Conservation (phyloP, 2,113 vertebrate species). For the Isurus oxyrinchus region DNA sequence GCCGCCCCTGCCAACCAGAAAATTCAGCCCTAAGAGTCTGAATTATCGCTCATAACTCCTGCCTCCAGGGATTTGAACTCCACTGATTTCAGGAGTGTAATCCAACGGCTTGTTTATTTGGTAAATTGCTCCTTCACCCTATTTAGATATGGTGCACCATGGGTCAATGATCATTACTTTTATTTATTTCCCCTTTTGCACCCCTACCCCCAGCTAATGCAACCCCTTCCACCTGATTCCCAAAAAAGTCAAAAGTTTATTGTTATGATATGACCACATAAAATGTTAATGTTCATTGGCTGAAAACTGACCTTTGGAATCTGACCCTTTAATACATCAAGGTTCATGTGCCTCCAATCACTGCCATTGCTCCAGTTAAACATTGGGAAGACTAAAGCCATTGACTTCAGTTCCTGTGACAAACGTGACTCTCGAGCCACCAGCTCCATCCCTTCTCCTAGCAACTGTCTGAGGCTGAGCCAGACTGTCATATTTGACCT, state of each 20-base stretch:
- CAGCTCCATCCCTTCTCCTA: not conserved
- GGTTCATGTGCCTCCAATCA: not conserved
- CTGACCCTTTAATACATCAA: not conserved
- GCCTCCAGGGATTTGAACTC: not conserved
- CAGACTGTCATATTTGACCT: not conserved
- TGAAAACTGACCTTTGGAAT: not conserved
- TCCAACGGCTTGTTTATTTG: not conserved
- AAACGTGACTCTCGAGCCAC: not conserved
- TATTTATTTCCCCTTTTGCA: not conserved
- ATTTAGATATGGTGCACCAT: not conserved
- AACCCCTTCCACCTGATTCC: not conserved
- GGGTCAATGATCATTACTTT: not conserved
- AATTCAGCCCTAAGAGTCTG: too few species aligned
- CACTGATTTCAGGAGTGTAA: not conserved
- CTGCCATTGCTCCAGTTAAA: not conserved
- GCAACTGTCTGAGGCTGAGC: not conserved
- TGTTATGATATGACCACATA: not conserved
- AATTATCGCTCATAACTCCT: not conserved
- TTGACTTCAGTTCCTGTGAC: not conserved
- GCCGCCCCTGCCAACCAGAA: too few species aligned
- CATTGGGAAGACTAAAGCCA: not conserved
- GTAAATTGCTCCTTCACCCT: not conserved
- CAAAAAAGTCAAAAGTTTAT: not conserved
- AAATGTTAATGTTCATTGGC: not conserved
- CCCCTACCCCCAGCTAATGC: not conserved